These are phyloP conservation scores for Eretmochelys imbricata DNA, from an alignment of 2,113 vertebrate genomes.

Conservation along the genomic window DNA sequence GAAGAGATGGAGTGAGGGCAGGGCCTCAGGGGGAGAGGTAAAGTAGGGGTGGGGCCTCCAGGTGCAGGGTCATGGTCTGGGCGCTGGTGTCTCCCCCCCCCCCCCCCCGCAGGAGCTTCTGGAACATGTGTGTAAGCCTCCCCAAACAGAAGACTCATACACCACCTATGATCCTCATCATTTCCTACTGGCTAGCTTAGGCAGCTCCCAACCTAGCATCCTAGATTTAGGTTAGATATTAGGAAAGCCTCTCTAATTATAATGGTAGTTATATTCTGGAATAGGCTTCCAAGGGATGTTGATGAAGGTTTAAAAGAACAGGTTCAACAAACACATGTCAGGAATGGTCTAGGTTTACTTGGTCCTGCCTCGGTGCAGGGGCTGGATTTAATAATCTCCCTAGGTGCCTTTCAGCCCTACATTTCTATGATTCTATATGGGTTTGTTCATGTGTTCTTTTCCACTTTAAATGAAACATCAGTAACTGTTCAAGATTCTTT, in stretches of 20 bases:
- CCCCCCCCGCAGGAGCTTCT: no score
- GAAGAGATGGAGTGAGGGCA: no score
- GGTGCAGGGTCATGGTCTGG: no score
- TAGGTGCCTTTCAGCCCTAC: not conserved
- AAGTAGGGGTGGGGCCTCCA: no score
- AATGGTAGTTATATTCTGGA: not conserved
- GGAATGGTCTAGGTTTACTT: not conserved
- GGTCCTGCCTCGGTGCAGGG: no score
- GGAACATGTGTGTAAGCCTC: no score
- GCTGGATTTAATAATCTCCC: not conserved
- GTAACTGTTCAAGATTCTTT: not conserved
- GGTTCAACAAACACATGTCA: no score
- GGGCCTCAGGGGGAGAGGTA: no score
- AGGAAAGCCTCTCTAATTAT: not conserved
- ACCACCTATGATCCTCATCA: not conserved
- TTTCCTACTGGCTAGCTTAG: not conserved
- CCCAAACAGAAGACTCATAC: no score
- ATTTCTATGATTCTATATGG: not conserved
- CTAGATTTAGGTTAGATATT: not conserved
- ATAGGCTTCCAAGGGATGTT: not conserved
- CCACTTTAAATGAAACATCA: constrained; percentile 4
- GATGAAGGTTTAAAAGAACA: not conserved
- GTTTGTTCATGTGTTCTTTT: not conserved
- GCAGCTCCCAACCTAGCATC: not conserved
- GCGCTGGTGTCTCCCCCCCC: rapidly evolving